Conservation (phyloP, 2,888 invertebrate genomes). For the Malthinus seriepunctatus region DNA sequence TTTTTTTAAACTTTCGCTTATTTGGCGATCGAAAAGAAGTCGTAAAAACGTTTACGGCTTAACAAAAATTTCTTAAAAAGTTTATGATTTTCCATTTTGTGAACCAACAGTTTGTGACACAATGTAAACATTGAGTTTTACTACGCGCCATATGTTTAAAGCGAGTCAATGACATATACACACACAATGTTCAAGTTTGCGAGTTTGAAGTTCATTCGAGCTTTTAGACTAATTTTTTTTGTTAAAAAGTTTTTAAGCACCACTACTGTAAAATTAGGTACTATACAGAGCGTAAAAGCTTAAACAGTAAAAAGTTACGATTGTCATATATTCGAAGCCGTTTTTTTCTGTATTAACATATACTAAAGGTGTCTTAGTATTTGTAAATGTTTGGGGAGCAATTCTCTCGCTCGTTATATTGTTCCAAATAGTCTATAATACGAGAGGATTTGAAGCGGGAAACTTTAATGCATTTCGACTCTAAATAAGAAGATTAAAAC, state of each 20-base stretch:
- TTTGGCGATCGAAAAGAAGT: not conserved
- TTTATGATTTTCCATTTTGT: not conserved
- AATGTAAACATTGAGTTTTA: constrained; percentile 19
- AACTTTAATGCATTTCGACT: constrained; percentile 38
- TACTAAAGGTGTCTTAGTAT: constrained; percentile 36
- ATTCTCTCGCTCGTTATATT: constrained; percentile 38
- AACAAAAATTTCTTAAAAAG: too few species aligned
- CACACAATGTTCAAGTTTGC: too few species aligned
- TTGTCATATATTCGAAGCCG: not conserved
- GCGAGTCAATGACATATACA: constrained; percentile 15
- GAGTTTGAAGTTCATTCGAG: too few species aligned
- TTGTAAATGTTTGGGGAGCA: constrained; percentile 33
- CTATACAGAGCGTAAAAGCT: too few species aligned
- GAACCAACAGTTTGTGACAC: constrained; percentile 10
- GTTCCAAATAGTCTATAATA: constrained; percentile 37
- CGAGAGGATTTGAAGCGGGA: constrained; percentile 37
- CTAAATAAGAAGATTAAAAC: constrained; percentile 5
- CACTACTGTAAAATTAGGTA: too few species aligned
- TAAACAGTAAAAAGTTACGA: too few species aligned
- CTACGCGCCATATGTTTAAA: constrained; percentile 17
- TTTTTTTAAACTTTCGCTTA: not conserved
- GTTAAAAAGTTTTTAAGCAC: too few species aligned
- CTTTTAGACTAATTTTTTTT: too few species aligned
- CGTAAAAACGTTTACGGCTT: too few species aligned
- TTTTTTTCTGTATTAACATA: constrained; percentile 25